Evolutionary conservation across 2,797 vertebrate genomes (phyloP).

Genomic region (Furcifer pardalis): DNA sequence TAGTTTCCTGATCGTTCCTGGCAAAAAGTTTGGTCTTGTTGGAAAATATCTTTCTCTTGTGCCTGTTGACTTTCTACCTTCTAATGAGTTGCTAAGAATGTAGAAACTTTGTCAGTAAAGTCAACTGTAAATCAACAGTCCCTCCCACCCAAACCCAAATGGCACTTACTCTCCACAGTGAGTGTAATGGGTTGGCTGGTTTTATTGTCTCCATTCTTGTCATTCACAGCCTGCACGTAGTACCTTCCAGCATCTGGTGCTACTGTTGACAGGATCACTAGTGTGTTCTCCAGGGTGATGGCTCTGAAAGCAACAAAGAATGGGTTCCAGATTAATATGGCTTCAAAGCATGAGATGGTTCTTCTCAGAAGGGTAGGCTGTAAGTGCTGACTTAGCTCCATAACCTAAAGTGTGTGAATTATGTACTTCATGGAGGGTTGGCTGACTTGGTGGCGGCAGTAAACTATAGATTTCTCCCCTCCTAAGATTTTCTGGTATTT

Average conservation of each 20-base stretch:
- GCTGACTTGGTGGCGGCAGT: background rate
- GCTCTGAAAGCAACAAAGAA: conserved; percentile 77
- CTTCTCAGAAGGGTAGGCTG: background rate
- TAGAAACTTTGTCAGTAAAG: background rate
- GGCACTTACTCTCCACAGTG: conserved; percentile 89
- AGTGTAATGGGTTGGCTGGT: conserved; percentile 93
- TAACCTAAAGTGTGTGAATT: background rate
- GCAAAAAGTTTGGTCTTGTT: background rate
- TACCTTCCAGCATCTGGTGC: conserved; percentile 93
- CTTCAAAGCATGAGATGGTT: background rate
- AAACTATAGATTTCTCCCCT: too few species aligned
- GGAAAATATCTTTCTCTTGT: background rate
- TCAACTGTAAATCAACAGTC: background rate
- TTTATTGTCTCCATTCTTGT: conserved; percentile 99
- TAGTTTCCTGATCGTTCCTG: background rate
- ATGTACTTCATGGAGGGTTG: background rate
- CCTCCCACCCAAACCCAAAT: background rate
- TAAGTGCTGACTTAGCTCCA: background rate
- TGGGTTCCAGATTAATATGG: background rate
- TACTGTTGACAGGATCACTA: conserved; percentile 95
- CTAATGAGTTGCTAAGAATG: background rate
- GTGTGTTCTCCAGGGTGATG: conserved; percentile 94
- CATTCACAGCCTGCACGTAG: conserved; percentile 96
- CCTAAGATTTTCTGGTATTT: background rate
- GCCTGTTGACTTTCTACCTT: background rate